Evolutionary conservation across 2,888 invertebrate species (phyloP), one percentile per base, ranked within the genome.

Genomic region (Vesta saturnalis): DNA sequence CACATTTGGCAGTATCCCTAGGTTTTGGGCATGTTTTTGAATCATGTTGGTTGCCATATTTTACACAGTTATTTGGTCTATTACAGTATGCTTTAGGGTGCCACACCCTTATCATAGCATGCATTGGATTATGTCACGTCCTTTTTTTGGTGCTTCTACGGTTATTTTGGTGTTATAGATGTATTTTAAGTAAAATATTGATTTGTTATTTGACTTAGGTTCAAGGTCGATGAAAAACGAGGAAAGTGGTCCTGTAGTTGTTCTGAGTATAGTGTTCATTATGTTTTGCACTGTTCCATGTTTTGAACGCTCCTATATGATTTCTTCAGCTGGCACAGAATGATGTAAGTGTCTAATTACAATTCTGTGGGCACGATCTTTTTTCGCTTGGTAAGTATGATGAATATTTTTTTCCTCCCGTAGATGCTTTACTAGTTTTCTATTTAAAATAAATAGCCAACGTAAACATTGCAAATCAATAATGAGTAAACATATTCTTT

Each of bases 51-150:
- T 49, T 47, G 8, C 64, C 70, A 59, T 72, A 76, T 69, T 73
- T 74, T 0, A 74, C 74, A 49, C 73, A 73, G 6, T 49, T 54
- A 18, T 52, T 69, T 8, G 77, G 54, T n/a, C n/a, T n/a, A n/a
- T n/a, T n/a, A n/a, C n/a, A n/a, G n/a, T n/a, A n/a, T n/a, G n/a
- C n/a, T n/a, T n/a, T n/a, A n/a, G n/a, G n/a, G n/a, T n/a, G n/a
- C n/a, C n/a, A n/a, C n/a, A n/a, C n/a, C n/a, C n/a, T n/a, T n/a
- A n/a, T n/a, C 77, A 77, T n/a, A 71, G 54, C 10, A 18, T 66
- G 52, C 76, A 75, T 49, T 72, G 72, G n/a, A 56, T 39, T 69
- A 73, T 57, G 16, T 56, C 58, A 16, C 60, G 63, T 19, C 30
- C 49, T 57, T 56, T 60, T 61, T 58, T 69, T 4, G 69, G 61